Base-by-base conservation (phyloP, 2,888 invertebrate genomes). In the Cerastis rubricosa region DNA sequence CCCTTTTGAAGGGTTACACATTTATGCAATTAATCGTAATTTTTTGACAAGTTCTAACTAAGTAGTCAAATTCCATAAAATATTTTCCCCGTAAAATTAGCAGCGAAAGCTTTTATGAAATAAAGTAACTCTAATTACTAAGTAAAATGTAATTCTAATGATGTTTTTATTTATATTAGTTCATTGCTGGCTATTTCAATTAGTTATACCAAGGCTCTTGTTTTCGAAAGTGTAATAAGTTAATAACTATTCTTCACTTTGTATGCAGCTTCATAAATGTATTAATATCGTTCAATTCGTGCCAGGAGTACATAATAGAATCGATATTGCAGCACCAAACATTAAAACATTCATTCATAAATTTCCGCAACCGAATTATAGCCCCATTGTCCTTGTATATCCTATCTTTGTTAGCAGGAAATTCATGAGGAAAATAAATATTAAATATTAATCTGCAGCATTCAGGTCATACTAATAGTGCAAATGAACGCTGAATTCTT, bases 281-380 rank as follows among this genome's bases (percentile, higher is more conserved):
- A 57, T 54, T 67, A 68, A 81, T 47, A 29, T 64, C 22, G 25
- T 57, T 59, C 25, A 71, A 35, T 57, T 51, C 71, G 64, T 68
- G 82, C 29, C 47, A 22, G 5, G 75, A 71, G 71, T 81, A 59
- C 47, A 54, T 71, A 59, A 67, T 80, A 67, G 43, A 71, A 71
- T 81, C 67, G 67, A 74, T 71, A 82, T 61, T 81, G 68, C 71
- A 71, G n/a, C 59, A 71, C 12, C n/a, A 68, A 81, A 43, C 57
- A 51, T 74, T 67, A 54, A 61, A 68, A 22, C n/a, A 59, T 70
- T 51, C 6, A 64, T 59, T 54, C 67, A 51, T 29, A 71, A 47
- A 35, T 71, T 85, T 81, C 82, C 81, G 81, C 71, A 71, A 75
- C 54, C 64, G 25, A 81, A 81, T 59, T 74, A 74, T 40, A 29